These are phyloP conservation scores for Geodia barretti DNA, from an alignment of 37 sponge, comb jelly and placozoan genomes.

Conservation along the genomic window DNA sequence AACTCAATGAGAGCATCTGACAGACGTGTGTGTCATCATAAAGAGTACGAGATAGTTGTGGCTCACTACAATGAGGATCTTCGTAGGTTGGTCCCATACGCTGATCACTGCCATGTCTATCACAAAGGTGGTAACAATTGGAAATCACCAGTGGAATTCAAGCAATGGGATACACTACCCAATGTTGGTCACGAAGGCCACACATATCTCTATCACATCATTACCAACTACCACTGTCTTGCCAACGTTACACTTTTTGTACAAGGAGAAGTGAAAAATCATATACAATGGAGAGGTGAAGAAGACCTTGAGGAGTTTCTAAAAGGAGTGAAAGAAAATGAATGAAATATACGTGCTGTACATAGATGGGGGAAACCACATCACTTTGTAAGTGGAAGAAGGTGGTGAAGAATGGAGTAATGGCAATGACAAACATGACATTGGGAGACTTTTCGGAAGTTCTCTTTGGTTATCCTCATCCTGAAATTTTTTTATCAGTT, in stretches of 20 bases:
- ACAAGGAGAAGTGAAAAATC: not conserved
- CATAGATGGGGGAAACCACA: too few relatives aligned
- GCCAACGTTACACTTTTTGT: conserved; percentile 20
- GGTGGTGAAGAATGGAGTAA: too few relatives aligned
- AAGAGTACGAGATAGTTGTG: conserved; percentile 34
- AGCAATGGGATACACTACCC: conserved; percentile 31
- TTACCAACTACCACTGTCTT: conserved; percentile 10
- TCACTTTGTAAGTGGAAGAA: too few relatives aligned
- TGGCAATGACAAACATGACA: too few relatives aligned
- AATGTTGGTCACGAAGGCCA: conserved; percentile 36
- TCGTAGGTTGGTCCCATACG: conserved; percentile 1
- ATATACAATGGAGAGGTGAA: too few relatives aligned
- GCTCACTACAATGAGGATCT: conserved; percentile 22
- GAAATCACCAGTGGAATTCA: not conserved
- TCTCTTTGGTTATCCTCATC: too few relatives aligned
- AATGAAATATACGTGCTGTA: too few relatives aligned
- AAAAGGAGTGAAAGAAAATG: too few relatives aligned
- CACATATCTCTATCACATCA: conserved; percentile 28
- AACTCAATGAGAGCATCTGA: too few relatives aligned
- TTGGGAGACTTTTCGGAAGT: not conserved
- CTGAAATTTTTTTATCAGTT: too few relatives aligned
- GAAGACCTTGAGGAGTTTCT: too few relatives aligned
- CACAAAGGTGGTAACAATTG: conserved; percentile 17
- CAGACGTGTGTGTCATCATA: too few relatives aligned
- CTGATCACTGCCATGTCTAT: conserved; percentile 25